A percentile compares a stretch with the other conserved stretches of the same genome.
Evolutionary conservation across 2,113 vertebrate species (phyloP).

Genomic region (Capreolus pygargus): DNA sequence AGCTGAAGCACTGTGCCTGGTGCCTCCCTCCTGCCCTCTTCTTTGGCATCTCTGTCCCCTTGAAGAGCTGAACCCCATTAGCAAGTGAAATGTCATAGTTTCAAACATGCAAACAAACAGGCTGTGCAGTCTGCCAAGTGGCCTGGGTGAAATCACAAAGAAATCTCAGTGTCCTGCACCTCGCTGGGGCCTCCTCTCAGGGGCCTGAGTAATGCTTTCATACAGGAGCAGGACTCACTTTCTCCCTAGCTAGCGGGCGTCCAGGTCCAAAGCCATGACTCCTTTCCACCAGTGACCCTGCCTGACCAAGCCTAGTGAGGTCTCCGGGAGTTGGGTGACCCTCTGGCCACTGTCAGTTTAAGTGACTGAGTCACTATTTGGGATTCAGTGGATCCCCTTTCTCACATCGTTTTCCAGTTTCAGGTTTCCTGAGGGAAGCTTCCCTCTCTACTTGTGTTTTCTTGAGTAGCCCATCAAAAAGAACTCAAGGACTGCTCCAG

Average conservation of each 20-base stretch:
- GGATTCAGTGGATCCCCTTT: background rate
- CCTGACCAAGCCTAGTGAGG: background rate
- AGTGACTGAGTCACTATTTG: background rate
- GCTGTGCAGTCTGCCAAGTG: background rate
- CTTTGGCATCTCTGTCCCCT: constrained; percentile 20
- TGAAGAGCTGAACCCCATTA: constrained; percentile 42
- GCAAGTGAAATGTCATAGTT: constrained; percentile 61
- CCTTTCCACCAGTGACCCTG: background rate
- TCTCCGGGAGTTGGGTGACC: background rate
- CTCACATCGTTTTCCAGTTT: background rate
- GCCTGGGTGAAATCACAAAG: constrained; percentile 48
- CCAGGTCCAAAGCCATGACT: background rate
- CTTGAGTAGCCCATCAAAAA: background rate
- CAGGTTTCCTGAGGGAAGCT: background rate
- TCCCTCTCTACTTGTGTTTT: background rate
- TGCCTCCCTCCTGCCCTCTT: constrained; percentile 16
- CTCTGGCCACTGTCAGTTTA: background rate
- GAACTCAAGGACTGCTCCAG: background rate
- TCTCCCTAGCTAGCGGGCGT: background rate
- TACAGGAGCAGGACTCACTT: background rate
- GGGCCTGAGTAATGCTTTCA: background rate
- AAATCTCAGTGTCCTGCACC: constrained; percentile 23
- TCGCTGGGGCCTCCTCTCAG: background rate
- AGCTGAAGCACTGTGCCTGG: background rate
- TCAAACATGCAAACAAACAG: constrained; percentile 47